Evolutionary conservation across 92 coral and sea anemone species (phyloP), one percentile per base, ranked within the genome.

Genomic region (Actinernus sp.): DNA sequence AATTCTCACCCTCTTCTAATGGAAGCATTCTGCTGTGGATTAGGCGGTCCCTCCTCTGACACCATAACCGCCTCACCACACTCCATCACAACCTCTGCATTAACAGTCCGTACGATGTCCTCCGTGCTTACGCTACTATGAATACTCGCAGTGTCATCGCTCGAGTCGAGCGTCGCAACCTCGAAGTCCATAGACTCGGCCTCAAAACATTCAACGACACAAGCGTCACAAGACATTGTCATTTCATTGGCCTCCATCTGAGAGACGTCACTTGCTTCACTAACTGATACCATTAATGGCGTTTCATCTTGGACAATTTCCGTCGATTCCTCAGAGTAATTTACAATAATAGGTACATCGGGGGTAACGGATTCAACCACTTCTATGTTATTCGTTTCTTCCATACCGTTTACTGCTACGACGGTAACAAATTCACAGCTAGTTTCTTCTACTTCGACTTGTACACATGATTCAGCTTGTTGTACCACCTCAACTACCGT

Each of bases 1-100:
- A n/a, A n/a, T n/a, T n/a, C 81, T n/a, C 76, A 90, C 97, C 92
- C 81, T 76, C 97, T 65, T 46, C 88, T 74, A 0, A 76, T 59
- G 19, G 58, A 72, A 46, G 97, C 92, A 45, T 85, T 85, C 49
- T 81, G 69, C 31, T 74, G 72, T 1, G 92, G 97, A 18, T 60
- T 58, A 62, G 66, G 11, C 2, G 89, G 74, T 14, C 75, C 83
- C 33, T 85, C 89, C 46, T 81, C 97, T 25, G 65, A 36, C 6
- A 47, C 28, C 54, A 70, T 47, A 53, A 90, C 72, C 39, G 36
- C 50, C 26, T 70, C 68, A 16, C 73, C 82, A 0, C 84, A 66
- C 65, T 86, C 80, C 92, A 81, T 71, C 18, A 85, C 89, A 23
- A 90, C 72, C 14, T 90, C 92, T 36, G 81, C 55, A 57, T 70